Evolutionary conservation across 2,797 vertebrate genomes (phyloP).

Genomic region (Pogonophryne albipinna): DNA sequence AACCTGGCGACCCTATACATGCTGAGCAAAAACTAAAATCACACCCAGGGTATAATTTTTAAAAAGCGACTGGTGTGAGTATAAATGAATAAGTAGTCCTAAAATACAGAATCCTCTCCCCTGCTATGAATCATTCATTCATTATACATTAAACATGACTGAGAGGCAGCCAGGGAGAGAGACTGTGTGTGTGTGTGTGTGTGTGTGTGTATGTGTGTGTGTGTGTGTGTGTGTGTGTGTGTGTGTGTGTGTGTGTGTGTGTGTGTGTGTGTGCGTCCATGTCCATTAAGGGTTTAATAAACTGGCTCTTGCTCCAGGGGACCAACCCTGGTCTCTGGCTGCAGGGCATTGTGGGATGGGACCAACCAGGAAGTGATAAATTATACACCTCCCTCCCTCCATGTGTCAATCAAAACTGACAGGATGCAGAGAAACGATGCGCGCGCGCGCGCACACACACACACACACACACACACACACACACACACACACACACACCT

Average conservation of each 20-base stretch:
- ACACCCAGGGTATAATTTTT: constrained; percentile 46
- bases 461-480: too few relatives aligned
- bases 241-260: constrained; percentile 35
- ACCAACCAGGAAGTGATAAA: constrained; percentile 77
- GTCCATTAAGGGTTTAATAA: constrained; percentile 79
- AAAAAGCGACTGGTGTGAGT: constrained; percentile 58
- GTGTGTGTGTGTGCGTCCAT: constrained; percentile 37
- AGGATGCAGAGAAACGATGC: constrained; percentile 66
- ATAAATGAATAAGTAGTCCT: constrained; percentile 79
- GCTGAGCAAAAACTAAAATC: constrained; percentile 23
- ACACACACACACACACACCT: too few relatives aligned
- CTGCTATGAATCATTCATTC: constrained; percentile 86
- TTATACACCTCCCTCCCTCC: constrained; percentile 73
- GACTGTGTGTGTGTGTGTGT: constrained; percentile 33
- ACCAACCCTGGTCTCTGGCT: constrained; percentile 55
- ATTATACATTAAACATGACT: constrained; percentile 87
- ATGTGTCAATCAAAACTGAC: constrained; percentile 77
- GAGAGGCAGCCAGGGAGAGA: constrained; percentile 68
- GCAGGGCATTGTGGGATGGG: constrained; percentile 67
- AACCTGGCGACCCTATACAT: constrained; percentile 34
- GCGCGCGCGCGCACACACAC: too few relatives aligned
- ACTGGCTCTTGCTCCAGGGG: constrained; percentile 68
- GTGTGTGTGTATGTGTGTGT: constrained; percentile 40
- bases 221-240: constrained; percentile 37
- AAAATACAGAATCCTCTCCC: constrained; percentile 78